Conservation (phyloP, 2,797 vertebrate species). For the Erethizon dorsatum region DNA sequence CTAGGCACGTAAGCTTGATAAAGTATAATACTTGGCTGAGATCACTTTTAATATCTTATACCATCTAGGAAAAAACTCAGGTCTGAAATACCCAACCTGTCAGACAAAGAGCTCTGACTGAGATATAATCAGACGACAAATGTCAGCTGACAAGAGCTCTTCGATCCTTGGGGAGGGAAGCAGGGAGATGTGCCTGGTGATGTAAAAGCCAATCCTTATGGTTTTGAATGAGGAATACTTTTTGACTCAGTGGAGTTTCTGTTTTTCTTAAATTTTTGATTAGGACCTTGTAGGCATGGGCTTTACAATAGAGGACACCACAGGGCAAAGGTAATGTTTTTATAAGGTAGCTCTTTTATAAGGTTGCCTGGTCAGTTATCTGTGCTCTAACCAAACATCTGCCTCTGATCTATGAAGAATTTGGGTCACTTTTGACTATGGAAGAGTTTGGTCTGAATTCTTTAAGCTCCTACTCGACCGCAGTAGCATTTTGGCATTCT, state of each 20-base stretch:
- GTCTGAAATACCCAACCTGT: not conserved
- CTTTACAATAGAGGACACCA: not conserved
- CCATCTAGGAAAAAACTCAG: not conserved
- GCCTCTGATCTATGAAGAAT: not conserved
- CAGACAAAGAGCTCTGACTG: not conserved
- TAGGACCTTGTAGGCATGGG: not conserved
- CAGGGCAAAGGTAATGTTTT: not conserved
- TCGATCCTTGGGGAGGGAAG: fast-evolving
- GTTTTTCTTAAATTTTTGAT: not conserved
- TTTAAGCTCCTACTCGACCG: fast-evolving
- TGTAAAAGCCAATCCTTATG: not conserved
- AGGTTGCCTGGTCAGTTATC: too few species aligned
- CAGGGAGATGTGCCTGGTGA: fast-evolving
- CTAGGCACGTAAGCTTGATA: not conserved
- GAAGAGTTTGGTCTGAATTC: not conserved
- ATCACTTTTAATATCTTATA: not conserved
- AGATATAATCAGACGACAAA: too few species aligned
- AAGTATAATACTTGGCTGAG: not conserved
- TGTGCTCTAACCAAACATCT: not conserved
- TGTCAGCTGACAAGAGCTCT: not conserved
- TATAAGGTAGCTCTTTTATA: not conserved
- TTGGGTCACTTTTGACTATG: not conserved
- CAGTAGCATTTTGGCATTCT: not conserved
- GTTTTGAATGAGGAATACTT: not conserved
- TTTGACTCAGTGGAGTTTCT: not conserved